A percentile compares a stretch with the other conserved stretches of the same genome.
Evolutionary conservation across 2,888 invertebrate species (phyloP).

Genomic region (Caenorhabditis wallacei): DNA sequence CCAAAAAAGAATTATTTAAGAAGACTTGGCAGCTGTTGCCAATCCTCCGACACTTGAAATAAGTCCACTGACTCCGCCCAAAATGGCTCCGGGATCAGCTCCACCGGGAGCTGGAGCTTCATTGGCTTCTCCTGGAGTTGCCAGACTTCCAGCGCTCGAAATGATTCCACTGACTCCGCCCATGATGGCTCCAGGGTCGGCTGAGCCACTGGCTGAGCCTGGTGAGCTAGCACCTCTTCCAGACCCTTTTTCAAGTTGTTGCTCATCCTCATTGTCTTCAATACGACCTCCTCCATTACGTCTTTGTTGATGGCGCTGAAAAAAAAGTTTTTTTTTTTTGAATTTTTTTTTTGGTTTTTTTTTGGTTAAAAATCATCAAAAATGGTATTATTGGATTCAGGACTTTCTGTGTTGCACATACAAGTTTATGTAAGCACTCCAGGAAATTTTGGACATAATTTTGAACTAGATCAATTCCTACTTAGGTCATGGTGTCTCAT

Average conservation of each 20-base stretch:
- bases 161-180: conserved; percentile 23
- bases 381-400: too few relatives aligned
- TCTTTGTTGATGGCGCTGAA: not conserved
- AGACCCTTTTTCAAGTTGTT: too few relatives aligned
- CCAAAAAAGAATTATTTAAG: too few relatives aligned
- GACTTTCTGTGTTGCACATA: too few relatives aligned
- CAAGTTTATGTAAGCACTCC: too few relatives aligned
- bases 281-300: not conserved
- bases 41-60: conserved; percentile 16
- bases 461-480: too few relatives aligned
- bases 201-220: not conserved
- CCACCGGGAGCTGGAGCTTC: conserved; percentile 9
- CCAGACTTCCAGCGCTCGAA: conserved; percentile 15
- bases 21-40: conserved; percentile 1
- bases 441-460: too few relatives aligned
- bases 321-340: too few relatives aligned
- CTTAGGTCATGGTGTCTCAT: too few relatives aligned
- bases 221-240: not conserved
- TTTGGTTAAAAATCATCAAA: too few relatives aligned
- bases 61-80: conserved; percentile 21
- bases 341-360: too few relatives aligned
- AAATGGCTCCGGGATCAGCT: conserved; percentile 18
- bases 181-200: conserved; percentile 20
- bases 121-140: not conserved
- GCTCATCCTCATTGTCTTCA: too few relatives aligned